phyloP scores from a whole-genome alignment of 2,888 invertebrate species.

The Volucella zonaria region DNA sequence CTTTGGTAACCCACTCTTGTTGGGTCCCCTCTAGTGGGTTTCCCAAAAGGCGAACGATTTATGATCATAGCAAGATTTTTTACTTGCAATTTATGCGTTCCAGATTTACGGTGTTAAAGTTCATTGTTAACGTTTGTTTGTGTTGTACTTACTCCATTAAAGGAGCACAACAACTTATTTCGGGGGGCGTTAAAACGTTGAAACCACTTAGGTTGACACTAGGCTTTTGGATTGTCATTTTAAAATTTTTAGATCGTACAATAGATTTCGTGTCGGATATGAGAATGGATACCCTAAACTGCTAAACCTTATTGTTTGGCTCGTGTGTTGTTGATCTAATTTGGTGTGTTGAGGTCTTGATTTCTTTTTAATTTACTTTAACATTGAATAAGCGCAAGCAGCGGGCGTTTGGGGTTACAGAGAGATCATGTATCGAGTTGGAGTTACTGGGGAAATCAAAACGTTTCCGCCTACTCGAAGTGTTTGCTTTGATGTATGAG shows the following conservation, averaged over 20 bases:
- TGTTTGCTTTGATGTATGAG: constrained; percentile 27
- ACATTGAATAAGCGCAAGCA: constrained; percentile 46
- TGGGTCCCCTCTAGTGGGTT: constrained; percentile 43
- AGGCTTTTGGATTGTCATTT: constrained; percentile 36
- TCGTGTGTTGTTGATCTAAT: constrained; percentile 43
- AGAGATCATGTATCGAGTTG: constrained; percentile 42
- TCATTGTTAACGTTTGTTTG: constrained; percentile 54
- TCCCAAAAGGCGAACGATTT: constrained; percentile 63
- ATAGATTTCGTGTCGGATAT: constrained; percentile 27
- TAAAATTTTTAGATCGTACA: constrained; percentile 40
- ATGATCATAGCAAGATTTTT: constrained; percentile 49
- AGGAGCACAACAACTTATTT: constrained; percentile 64
- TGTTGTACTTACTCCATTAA: constrained; percentile 55
- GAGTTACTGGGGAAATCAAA: constrained; percentile 37
- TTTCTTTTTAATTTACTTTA: constrained; percentile 28
- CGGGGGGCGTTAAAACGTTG: constrained; percentile 64
- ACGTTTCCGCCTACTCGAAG: constrained; percentile 45
- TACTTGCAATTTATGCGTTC: constrained; percentile 69
- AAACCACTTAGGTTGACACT: constrained; percentile 66
- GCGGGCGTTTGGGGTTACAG: constrained; percentile 53
- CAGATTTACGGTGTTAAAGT: constrained; percentile 71
- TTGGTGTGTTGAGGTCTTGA: background rate
- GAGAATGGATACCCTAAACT: constrained; percentile 17
- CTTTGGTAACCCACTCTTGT: constrained; percentile 61
- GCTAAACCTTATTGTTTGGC: constrained; percentile 47